A percentile compares a stretch with the other conserved stretches of the same genome.
phyloP scores from a whole-genome alignment of 2,797 vertebrate species.

The Clarias platycephalus region DNA sequence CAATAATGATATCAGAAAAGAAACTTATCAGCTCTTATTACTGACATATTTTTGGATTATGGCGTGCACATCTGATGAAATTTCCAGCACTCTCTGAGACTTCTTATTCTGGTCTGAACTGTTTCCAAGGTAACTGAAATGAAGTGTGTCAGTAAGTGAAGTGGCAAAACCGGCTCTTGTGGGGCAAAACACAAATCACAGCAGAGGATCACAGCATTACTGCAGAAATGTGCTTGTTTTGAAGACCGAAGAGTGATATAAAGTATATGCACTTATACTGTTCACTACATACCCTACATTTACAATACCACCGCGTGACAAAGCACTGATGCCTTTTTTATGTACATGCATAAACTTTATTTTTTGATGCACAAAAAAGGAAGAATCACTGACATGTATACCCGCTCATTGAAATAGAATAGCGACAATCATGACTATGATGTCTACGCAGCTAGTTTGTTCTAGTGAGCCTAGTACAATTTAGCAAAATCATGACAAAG shows the following conservation, averaged over 20 bases:
- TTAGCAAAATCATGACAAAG: too few relatives aligned
- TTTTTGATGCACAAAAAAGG: background rate
- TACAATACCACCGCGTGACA: background rate
- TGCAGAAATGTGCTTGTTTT: conserved; percentile 22
- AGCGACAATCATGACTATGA: background rate
- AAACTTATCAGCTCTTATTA: conserved; percentile 36
- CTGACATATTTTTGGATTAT: conserved; percentile 36
- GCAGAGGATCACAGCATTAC: background rate
- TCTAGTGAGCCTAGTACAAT: background rate
- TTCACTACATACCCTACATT: background rate
- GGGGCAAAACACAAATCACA: conserved; percentile 25
- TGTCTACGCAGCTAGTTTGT: too few relatives aligned
- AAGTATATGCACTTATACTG: background rate
- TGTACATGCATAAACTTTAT: background rate
- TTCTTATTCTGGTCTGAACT: conserved; percentile 16
- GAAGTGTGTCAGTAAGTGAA: conserved; percentile 40
- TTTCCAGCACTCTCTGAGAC: conserved; percentile 19
- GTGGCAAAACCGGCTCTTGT: conserved; percentile 27
- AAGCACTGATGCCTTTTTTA: background rate
- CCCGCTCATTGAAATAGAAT: background rate
- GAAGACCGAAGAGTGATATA: background rate
- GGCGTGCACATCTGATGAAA: background rate
- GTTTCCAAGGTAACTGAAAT: conserved; percentile 56
- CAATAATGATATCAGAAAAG: conserved; percentile 32
- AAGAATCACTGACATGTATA: background rate